These are phyloP conservation scores for Trachelus tabidus DNA, from an alignment of 2,888 invertebrate species.

Conservation along the genomic window DNA sequence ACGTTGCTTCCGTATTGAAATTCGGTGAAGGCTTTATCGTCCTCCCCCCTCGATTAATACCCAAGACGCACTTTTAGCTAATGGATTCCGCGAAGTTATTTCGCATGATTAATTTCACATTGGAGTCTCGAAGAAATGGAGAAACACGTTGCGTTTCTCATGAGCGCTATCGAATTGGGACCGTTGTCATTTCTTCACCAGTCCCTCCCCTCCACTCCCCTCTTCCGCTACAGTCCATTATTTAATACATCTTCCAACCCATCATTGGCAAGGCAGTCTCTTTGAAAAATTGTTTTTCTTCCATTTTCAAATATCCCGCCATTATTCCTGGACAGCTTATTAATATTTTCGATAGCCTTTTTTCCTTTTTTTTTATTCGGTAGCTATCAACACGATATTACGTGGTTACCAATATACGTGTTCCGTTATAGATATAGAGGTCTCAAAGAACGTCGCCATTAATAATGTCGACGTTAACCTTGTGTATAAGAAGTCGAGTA, in stretches of 20 bases:
- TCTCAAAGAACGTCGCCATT: background rate
- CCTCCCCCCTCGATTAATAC: background rate
- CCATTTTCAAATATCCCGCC: background rate
- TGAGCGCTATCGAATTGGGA: slow-evolving; percentile 1
- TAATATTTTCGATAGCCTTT: slow-evolving; percentile 16
- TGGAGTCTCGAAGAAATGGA: slow-evolving; percentile 33
- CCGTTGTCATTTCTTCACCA: slow-evolving; percentile 3
- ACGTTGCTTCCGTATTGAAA: background rate
- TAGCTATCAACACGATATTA: background rate
- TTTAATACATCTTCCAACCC: background rate
- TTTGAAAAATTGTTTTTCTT: background rate
- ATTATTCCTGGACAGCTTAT: slow-evolving; percentile 17
- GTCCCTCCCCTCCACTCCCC: slow-evolving; percentile 14
- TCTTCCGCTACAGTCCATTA: background rate
- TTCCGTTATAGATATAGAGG: background rate
- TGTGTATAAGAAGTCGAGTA: background rate
- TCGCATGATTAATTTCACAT: slow-evolving; percentile 61
- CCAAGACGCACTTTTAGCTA: slow-evolving; percentile 31
- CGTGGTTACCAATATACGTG: background rate
- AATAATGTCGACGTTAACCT: background rate
- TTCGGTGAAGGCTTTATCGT: background rate
- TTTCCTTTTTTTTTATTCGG: background rate
- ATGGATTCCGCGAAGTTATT: slow-evolving; percentile 61
- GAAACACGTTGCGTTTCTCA: slow-evolving; percentile 20
- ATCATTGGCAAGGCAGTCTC: background rate